Evolutionary conservation across 2,113 vertebrate species (phyloP).

Genomic region (Phoxinus phoxinus): DNA sequence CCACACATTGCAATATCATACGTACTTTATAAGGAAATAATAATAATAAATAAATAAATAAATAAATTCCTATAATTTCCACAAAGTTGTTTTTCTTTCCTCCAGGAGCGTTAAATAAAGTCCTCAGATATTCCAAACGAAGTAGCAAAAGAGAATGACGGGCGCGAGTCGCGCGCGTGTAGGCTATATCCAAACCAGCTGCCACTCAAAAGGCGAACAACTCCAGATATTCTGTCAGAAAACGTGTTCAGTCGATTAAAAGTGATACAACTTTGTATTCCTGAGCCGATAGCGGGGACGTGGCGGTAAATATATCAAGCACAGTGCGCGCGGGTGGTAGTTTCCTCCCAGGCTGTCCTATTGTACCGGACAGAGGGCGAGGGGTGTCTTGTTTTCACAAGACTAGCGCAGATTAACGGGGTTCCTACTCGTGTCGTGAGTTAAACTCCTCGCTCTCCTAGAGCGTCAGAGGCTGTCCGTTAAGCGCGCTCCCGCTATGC

Average conservation of each 20-base stretch:
- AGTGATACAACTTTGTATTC: constrained; percentile 12
- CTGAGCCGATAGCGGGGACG: not conserved
- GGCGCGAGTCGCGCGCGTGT: constrained; percentile 5
- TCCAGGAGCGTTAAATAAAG: not conserved
- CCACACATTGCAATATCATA: constrained; percentile 50
- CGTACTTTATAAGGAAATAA: constrained; percentile 58
- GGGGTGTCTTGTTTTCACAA: constrained; percentile 51
- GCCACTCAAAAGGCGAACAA: not conserved
- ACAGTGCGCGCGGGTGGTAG: not conserved
- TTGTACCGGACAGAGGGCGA: constrained; percentile 39
- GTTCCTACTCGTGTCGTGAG: constrained; percentile 54
- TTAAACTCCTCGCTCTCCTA: constrained; percentile 58
- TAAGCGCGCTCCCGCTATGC: constrained; percentile 38
- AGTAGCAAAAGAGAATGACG: not conserved
- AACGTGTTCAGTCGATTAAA: constrained; percentile 19
- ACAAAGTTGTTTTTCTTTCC: constrained; percentile 21
- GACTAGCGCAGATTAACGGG: constrained; percentile 60
- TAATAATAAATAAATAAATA: not conserved
- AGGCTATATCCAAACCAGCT: constrained; percentile 46
- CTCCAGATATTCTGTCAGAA: not conserved
- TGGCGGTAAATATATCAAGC: not conserved
- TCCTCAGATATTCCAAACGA: constrained; percentile 40
- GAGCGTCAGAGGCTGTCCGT: constrained; percentile 37
- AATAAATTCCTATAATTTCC: constrained; percentile 46
- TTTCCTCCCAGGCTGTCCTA: constrained; percentile 50